Base-by-base conservation (phyloP, 2,888 invertebrate genomes). In the Cosmia pyralina region DNA sequence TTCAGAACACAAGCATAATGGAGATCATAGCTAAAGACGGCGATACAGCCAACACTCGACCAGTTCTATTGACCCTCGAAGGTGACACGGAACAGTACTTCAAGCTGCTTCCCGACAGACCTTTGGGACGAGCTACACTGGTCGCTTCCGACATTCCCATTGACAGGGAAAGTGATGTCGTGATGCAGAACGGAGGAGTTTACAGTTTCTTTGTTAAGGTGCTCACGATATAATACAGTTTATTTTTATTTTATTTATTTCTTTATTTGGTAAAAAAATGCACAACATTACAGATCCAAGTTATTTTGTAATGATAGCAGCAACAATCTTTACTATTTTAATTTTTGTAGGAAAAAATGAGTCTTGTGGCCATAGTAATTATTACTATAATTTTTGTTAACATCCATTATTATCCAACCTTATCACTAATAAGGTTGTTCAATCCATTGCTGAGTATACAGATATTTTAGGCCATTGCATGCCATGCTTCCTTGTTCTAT, bases 21-120 rank as follows among this genome's bases (percentile, higher is more conserved):
- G 97, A 97, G 28, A 97, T 98, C 0, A 94, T 97, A 83, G 98
- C 98, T 0, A 97, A 97, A 76, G 98, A 98, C 88, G 98, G 98
- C 0, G 98, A 98, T 90, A 97, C 97, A 7, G 98, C 98, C 0
- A 97, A 97, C 85, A 97, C 97, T 0, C 93, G 98, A 60, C 96
- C 97, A 66, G 94, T 98, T 3, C 88, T 97, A n/a, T 89, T 98
- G 17, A 97, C 97, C 0, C 91, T 98, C 19, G 98, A 98, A 90
- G 97, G 97, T 57, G 98, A 98, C 74, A 93, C 94, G 0, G 96
- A 97, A 48, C 97, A 97, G 0, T 98, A 98, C 90, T 98, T 98
- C 86, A 96, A 96, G 53, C 91, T 98, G 8, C 89, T 96, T 1
- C 96, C 96, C 4, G 94, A 96, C 34, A 95, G 96, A 15, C 96